Base-by-base conservation (phyloP, 92 coral and sea anemone genomes). In the Zoanthus gigantus region DNA sequence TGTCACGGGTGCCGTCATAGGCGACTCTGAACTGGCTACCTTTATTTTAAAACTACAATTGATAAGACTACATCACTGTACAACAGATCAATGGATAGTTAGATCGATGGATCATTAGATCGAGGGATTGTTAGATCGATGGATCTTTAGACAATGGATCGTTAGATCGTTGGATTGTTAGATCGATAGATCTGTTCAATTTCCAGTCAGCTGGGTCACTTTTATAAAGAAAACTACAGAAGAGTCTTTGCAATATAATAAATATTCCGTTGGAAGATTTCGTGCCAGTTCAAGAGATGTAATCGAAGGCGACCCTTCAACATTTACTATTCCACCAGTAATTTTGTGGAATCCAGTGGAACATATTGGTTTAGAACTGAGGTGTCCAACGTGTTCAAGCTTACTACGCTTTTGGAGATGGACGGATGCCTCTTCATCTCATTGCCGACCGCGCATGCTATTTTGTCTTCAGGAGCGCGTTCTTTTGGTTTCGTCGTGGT, bases 381-480 rank as follows among this genome's bases (percentile, higher is more conserved):
- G 56, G 54, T 91, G 93, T 54, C 93, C 89, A 53, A 68, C 31
- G 50, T 91, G 89, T 78, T 78, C 18, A 74, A 82, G 91, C 67
- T 78, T 23, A 42, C 76, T 91, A 18, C 68, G 89, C 17, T 28
- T 57, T 72, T 91, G 91, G 93, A 91, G 87, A 80, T 88, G 93
- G 93, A 91, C 76, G 32, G 93, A 91, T 60, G 93, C 84, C 72
- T 79, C 77, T 23, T 23, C 23, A 34, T 57, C 84, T 58, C 87
- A 77, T 58, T 28, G 74, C 13, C 67, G 48, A 66, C 93, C 93
- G 32, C 87, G 93, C 45, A 77, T 72, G 56, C 29, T 87, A 53
- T 91, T 69, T 78, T 91, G 84, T 50, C 47, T 87, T 71, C 93
- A 91, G 71, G 88, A 90, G 84, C 91, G 78, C 30, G 93, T 82